A percentile compares a stretch with the other conserved stretches of the same genome.
These are phyloP conservation scores for Horisme vitalbata DNA, from an alignment of 2,888 invertebrate species.

Conservation along the genomic window DNA sequence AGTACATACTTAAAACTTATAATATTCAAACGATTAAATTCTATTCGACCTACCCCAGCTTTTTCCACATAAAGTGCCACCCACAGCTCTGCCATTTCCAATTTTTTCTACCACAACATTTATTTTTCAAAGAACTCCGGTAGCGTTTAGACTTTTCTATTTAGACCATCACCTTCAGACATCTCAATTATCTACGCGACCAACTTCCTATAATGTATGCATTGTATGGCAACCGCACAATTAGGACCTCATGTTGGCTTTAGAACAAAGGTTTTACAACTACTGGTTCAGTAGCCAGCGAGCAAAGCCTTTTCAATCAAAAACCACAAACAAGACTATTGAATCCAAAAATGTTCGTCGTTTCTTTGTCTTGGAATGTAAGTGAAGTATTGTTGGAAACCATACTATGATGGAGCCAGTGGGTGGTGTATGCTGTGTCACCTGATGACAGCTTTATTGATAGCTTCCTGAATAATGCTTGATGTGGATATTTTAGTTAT, in stretches of 20 bases:
- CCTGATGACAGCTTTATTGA: constrained; percentile 75
- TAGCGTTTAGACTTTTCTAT: constrained; percentile 26
- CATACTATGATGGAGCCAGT: constrained; percentile 74
- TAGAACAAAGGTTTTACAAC: constrained; percentile 62
- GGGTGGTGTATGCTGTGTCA: constrained; percentile 60
- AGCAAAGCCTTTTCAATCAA: constrained; percentile 53
- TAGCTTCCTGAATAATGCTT: constrained; percentile 51
- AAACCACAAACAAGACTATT: constrained; percentile 75
- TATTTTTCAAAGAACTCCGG: constrained; percentile 17
- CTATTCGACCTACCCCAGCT: no score
- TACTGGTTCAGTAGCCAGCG: constrained; percentile 68
- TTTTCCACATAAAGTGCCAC: constrained; percentile 7
- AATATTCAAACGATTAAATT: no score
- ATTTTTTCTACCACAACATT: constrained; percentile 13
- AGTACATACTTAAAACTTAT: no score
- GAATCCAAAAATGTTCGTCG: constrained; percentile 44
- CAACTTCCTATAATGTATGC: constrained; percentile 52
- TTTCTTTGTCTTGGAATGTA: constrained; percentile 50
- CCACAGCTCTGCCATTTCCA: neutral
- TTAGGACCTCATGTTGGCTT: constrained; percentile 66
- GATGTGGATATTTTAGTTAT: constrained; percentile 20
- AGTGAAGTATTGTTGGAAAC: constrained; percentile 59
- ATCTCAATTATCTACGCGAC: constrained; percentile 55
- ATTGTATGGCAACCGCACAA: constrained; percentile 62
- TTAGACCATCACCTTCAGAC: constrained; percentile 29